Evolutionary conservation across 2,113 vertebrate species (phyloP).

Genomic region (Coreoperca whiteheadi): DNA sequence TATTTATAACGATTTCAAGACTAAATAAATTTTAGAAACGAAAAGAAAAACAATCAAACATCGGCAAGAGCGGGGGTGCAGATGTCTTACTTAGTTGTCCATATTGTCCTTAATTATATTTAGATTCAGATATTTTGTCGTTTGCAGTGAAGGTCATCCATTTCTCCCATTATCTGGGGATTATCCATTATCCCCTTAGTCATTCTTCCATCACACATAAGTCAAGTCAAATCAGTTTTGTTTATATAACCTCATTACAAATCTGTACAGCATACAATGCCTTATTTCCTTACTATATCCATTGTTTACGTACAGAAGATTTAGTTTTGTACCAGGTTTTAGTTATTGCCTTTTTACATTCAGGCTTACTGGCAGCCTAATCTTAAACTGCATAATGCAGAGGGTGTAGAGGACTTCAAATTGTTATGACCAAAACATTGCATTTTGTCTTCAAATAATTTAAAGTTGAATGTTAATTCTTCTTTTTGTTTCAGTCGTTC

Average conservation of each 20-base stretch:
- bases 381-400: not conserved
- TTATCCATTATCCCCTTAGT: not conserved
- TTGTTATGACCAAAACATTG: not conserved
- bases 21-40: not conserved
- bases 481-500: constrained; percentile 89
- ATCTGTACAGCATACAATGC: not conserved
- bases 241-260: not conserved
- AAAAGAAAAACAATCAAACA: no score
- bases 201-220: not conserved
- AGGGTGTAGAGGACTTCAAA: not conserved
- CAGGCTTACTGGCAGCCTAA: not conserved
- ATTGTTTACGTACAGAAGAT: not conserved
- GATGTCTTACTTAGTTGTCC: no score
- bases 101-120: no score
- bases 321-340: not conserved
- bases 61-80: no score
- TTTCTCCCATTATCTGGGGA: no score
- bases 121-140: not conserved
- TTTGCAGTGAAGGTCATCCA: not conserved
- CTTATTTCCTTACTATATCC: not conserved
- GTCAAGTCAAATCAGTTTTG: not conserved
- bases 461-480: constrained; percentile 18
- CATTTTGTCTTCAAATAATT: not conserved
- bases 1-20: not conserved
- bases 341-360: not conserved